Conservation (phyloP, 2,113 vertebrate species). For the Columba livia region DNA sequence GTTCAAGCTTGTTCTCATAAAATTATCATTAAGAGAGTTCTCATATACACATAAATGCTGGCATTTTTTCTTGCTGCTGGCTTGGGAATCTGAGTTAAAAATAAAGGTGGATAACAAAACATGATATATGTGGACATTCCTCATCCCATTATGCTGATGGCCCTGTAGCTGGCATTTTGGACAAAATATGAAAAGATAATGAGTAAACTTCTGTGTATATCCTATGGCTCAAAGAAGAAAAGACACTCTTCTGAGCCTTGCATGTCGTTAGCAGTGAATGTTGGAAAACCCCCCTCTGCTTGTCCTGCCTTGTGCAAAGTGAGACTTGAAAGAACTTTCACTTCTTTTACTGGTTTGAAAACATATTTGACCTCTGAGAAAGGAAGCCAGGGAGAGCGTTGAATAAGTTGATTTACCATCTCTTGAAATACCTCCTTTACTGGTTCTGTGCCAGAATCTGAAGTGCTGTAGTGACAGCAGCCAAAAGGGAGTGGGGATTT, state of each 20-base stretch:
- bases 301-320: slow-evolving; percentile 28
- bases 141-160: slow-evolving; percentile 6
- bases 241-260: neutral
- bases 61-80: slow-evolving; percentile 1
- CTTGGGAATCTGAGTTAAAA: slow-evolving; percentile 21
- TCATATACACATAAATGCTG: neutral
- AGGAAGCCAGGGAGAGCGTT: slow-evolving; percentile 31
- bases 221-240: neutral
- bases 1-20: neutral
- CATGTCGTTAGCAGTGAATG: neutral
- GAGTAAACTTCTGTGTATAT: neutral
- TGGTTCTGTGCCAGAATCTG: slow-evolving; percentile 58
- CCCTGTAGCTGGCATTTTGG: neutral
- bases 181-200: slow-evolving; percentile 26
- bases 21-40: slow-evolving; percentile 11
- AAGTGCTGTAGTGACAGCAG: slow-evolving; percentile 56
- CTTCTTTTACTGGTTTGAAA: slow-evolving; percentile 57
- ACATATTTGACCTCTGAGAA: slow-evolving; percentile 55
- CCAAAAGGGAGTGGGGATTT: slow-evolving; percentile 58
- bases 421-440: slow-evolving; percentile 60
- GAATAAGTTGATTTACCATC: slow-evolving; percentile 63
- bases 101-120: slow-evolving; percentile 16
- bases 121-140: neutral
- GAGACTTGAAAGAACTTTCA: slow-evolving; percentile 50
- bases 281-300: neutral